phyloP scores from a whole-genome alignment of 2,888 invertebrate genomes.

The Cerastis leucographa region DNA sequence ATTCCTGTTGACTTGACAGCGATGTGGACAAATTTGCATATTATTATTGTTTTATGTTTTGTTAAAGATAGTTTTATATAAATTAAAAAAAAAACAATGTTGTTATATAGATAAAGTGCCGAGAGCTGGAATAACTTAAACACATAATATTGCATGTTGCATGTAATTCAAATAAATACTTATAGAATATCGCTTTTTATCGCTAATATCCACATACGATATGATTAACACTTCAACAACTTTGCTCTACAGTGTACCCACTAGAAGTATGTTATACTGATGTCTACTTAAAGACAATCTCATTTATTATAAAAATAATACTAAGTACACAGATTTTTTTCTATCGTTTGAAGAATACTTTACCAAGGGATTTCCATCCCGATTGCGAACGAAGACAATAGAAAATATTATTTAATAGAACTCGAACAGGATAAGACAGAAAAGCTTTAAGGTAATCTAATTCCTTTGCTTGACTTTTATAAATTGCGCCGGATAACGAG shows the following conservation, averaged over 20 bases:
- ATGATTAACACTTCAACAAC: too few species aligned
- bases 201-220: neutral
- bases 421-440: constrained; percentile 32
- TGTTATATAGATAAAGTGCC: too few species aligned
- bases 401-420: constrained; percentile 49
- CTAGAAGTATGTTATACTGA: neutral
- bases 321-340: neutral
- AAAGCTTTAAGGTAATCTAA: constrained; percentile 51
- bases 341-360: constrained; percentile 5
- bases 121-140: neutral
- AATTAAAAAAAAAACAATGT: too few species aligned
- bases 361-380: constrained; percentile 16
- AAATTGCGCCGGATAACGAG: constrained; percentile 47
- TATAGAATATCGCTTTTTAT: neutral
- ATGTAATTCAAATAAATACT: neutral
- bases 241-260: neutral
- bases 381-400: constrained; percentile 28
- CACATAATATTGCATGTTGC: neutral
- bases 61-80: too few species aligned
- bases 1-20: too few species aligned
- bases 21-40: too few species aligned
- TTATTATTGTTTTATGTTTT: too few species aligned
- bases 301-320: neutral
- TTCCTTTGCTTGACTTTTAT: constrained; percentile 52
- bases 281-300: neutral